Conservation (phyloP, 2,888 invertebrate genomes). For the Phlogophora meticulosa region DNA sequence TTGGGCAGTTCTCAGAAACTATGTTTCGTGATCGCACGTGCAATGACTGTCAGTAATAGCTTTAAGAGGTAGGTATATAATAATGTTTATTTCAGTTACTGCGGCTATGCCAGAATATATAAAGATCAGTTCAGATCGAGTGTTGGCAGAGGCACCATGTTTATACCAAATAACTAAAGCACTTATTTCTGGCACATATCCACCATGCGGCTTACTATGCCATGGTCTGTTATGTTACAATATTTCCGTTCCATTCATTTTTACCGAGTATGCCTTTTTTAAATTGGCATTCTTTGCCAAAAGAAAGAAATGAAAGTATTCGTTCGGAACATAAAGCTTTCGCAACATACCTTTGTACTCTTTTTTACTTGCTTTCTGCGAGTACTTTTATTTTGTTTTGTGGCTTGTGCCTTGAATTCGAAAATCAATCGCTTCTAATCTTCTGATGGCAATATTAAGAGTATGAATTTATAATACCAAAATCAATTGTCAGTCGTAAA, state of each 20-base stretch:
- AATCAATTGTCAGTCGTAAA: not conserved
- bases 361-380: slow-evolving; percentile 20
- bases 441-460: slow-evolving; percentile 2
- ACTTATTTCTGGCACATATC: slow-evolving; percentile 75
- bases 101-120: slow-evolving; percentile 64
- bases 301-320: slow-evolving; percentile 54
- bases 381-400: slow-evolving; percentile 34
- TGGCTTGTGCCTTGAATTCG: slow-evolving; percentile 26
- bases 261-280: slow-evolving; percentile 42
- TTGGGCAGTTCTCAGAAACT: not conserved
- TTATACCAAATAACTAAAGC: slow-evolving; percentile 69
- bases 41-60: slow-evolving; percentile 49
- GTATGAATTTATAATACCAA: not conserved
- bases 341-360: slow-evolving; percentile 22
- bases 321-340: slow-evolving; percentile 43
- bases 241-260: slow-evolving; percentile 70
- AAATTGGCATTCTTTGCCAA: slow-evolving; percentile 53
- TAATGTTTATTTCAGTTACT: slow-evolving; percentile 70
- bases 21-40: slow-evolving; percentile 14
- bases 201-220: slow-evolving; percentile 72
- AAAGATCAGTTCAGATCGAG: slow-evolving; percentile 64
- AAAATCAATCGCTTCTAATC: slow-evolving; percentile 13
- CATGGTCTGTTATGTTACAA: slow-evolving; percentile 66
- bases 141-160: slow-evolving; percentile 74
- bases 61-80: slow-evolving; percentile 37